Conservation (phyloP, 2,888 invertebrate genomes). For the Anorthoa munda region DNA sequence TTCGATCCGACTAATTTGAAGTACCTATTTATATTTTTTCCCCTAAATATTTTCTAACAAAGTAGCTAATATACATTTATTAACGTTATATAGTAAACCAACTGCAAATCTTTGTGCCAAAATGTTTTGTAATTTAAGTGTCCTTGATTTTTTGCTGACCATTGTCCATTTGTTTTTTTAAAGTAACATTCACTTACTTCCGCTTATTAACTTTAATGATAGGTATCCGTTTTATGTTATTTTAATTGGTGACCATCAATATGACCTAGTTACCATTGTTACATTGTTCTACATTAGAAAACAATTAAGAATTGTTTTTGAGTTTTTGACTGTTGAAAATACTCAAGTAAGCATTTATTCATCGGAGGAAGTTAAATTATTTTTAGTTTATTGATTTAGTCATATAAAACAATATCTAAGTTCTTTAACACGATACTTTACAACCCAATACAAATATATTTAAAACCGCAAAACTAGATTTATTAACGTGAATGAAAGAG, state of each 20-base stretch:
- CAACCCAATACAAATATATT: neutral
- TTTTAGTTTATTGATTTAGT: neutral
- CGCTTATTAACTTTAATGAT: conserved; percentile 43
- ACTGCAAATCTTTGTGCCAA: conserved; percentile 4
- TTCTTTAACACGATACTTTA: neutral
- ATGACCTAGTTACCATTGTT: conserved; percentile 25
- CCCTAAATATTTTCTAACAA: neutral
- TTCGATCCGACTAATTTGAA: too few relatives aligned
- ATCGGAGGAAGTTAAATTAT: neutral
- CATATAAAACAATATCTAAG: neutral
- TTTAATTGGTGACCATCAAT: conserved; percentile 36
- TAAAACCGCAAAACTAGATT: too few relatives aligned
- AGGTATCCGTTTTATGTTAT: conserved; percentile 29
- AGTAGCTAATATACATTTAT: neutral
- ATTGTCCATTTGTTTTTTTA: conserved; percentile 37
- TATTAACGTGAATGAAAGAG: too few relatives aligned
- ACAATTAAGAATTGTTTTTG: neutral
- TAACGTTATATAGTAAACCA: neutral
- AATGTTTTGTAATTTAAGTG: conserved; percentile 28
- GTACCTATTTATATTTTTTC: neutral
- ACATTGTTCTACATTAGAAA: conserved; percentile 2
- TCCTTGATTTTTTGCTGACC: conserved; percentile 39
- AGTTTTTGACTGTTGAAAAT: neutral
- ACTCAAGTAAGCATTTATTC: neutral
- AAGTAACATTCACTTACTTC: conserved; percentile 34